Evolutionary conservation across 2,888 invertebrate species (phyloP), one percentile per base, ranked within the genome.

Genomic region (Trachelus troglodyta): DNA sequence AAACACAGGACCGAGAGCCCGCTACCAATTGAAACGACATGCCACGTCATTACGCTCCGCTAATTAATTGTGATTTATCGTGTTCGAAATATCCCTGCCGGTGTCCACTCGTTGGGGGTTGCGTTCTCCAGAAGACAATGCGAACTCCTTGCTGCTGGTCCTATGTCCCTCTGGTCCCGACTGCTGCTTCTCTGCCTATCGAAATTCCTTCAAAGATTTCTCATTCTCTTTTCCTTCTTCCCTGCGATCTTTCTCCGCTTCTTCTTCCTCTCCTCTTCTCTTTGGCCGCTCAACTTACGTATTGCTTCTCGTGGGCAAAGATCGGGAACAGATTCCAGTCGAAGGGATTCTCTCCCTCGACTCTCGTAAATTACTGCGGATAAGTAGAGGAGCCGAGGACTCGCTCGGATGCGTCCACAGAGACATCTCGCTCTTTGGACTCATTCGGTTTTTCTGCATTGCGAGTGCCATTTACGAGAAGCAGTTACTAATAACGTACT

Each of bases 31-130:
- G 89, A 87, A 88, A 85, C 87, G 86, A 90, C 91, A 90, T 88
- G 90, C 89, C 90, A 89, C 90, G 89, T 90, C 90, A 90, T 90
- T 91, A 91, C 90, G 89, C 87, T 87, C 87, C 85, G 88, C 90
- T 91, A 91, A 91, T 91, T 91, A 91, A 91, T 90, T 90, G 91
- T 91, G 91, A 91, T 91, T 91, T 91, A 91, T 91, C 89, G 90
- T 87, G 87, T 86, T 87, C 88, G 89, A 83, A 83, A 83, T 80
- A 71, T 71, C 71, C 33, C 31, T 71, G 71, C 71, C 71, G 71
- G 31, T 34, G 71, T 34, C 33, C 56, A 23, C 56, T 56, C 56
- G 56, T 56, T 56, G 56, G 56, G 56, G 56, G 56, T 56, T 56
- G 56, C 56, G 56, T 56, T 56, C 56, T 2, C 23, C 56, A 56